Evolutionary conservation across 2,113 vertebrate genomes (phyloP), one percentile per base, ranked within the genome.

Genomic region (Ceyx cyanopectus): DNA sequence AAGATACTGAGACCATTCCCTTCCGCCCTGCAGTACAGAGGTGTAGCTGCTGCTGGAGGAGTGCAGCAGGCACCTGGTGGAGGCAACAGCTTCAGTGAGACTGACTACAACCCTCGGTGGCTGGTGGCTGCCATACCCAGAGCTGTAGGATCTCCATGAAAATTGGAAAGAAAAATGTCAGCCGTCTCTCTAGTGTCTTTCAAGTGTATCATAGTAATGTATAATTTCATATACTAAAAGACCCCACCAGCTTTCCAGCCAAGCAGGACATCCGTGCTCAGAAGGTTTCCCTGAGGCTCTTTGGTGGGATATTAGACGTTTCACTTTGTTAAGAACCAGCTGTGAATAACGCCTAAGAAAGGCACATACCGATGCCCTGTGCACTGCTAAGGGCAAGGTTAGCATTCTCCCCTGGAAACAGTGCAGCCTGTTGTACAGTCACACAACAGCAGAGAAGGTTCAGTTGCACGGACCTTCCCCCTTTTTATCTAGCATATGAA

Each of bases 361-460:
- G 20, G 29, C 10, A 40, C 21, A 17, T 45, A 63, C 45, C 43
- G 16, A 32, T 32, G 43, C 21, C 13, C 68, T 30, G 34, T 65
- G 57, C 46, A 65, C 40, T 54, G 32, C 29, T 18, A 60, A 22
- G 27, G 40, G 34, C 60, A 81, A 86, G 9, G 56, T 50, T 51
- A 48, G 10, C 24, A 4, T 66, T 75, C 85, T 22, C 14, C 27
- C 18, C 37, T 75, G 37, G 89, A 95, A 94, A 76, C 37, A 51
- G 4, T 73, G 32, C 8, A 16, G 48, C 78, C 43, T 60, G 57
- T 78, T 66, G 12, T 81, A 60, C 20, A 50, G 66, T 60, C 81
- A 87, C 48, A 51, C 68, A 76, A 53, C 87, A 53, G 85, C 81
- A 81, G 53, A 53, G 69, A 51, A 91, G 81, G 67, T 91, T 94